Evolutionary conservation across 2,113 vertebrate genomes (phyloP), one percentile per base, ranked within the genome.

Genomic region (Oxyura jamaicensis): DNA sequence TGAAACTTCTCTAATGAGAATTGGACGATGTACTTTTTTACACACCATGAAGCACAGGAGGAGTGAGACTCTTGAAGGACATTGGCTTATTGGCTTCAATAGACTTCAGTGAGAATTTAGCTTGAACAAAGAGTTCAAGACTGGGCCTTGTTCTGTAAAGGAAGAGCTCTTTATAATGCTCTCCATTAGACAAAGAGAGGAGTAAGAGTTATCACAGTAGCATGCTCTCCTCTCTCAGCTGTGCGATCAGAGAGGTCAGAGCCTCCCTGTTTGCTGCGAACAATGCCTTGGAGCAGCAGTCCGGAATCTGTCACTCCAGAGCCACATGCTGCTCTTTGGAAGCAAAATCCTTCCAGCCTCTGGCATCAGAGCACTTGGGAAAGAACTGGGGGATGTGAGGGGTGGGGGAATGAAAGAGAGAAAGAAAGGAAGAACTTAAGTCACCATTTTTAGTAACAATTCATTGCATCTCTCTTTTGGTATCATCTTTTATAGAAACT

Each of bases 281-380:
- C 95, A 96, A 97, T 97, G 96, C 93, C 96, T 97, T 95, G 95
- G 93, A 97, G 96, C 93, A 89, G 88, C 86, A 96, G 95, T 92
- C 88, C 93, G 95, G 96, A 96, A 95, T 97, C 96, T 97, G 96
- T 96, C 95, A 93, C 86, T 96, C 88, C 92, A 76, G 58, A 96
- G 95, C 95, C 93, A 92, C 96, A 96, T 96, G 95, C 95, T 97
- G 95, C 93, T 96, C 90, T 96, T 96, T 97, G 95, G 95, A 97
- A 96, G 93, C 13, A 95, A 96, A 96, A 94, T 84, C 74, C 80
- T 97, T 93, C 86, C 88, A 95, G 88, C 92, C 90, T 95, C 62
- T 96, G 90, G 93, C 96, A 95, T 86, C 66, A 86, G 73, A 94
- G 53, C 60, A 86, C 83, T 96, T 83, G 90, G 60, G 79, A 91